phyloP scores from a whole-genome alignment of 2,113 vertebrate genomes.

The Notarius quadriscutis region DNA sequence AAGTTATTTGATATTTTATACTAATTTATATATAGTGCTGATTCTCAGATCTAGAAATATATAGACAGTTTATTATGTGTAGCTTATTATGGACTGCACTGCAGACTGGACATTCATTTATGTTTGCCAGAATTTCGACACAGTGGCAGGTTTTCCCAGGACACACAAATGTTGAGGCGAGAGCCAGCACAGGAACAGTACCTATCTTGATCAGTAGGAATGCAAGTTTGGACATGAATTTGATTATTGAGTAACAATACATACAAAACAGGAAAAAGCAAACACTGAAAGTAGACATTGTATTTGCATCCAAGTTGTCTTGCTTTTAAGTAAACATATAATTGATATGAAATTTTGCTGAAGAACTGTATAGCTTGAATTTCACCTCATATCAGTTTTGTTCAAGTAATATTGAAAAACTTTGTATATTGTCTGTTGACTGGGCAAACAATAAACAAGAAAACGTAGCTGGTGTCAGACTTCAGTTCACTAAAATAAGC shows the following conservation, averaged over 20 bases:
- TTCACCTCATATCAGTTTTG: too few relatives aligned
- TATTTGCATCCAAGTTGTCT: not conserved
- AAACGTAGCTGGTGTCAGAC: too few relatives aligned
- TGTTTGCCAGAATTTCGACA: not conserved
- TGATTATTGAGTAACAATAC: not conserved
- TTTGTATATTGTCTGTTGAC: too few relatives aligned
- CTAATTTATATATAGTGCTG: not conserved
- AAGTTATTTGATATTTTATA: not conserved
- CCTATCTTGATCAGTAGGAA: not conserved
- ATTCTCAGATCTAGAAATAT: not conserved
- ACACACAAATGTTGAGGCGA: not conserved
- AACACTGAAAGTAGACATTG: not conserved
- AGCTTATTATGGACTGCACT: not conserved
- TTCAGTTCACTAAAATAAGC: not conserved
- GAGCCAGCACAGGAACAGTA: not conserved
- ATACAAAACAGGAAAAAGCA: not conserved
- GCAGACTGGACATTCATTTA: not conserved
- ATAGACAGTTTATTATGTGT: not conserved
- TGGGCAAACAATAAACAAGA: too few relatives aligned
- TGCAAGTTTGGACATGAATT: not conserved
- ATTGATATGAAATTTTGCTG: too few relatives aligned
- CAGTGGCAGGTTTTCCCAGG: not conserved
- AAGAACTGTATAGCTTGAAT: too few relatives aligned
- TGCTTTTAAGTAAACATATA: too few relatives aligned
- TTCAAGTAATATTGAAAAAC: too few relatives aligned